Base-by-base conservation (phyloP, 2,797 vertebrate genomes). In the Champsocephalus esox region DNA sequence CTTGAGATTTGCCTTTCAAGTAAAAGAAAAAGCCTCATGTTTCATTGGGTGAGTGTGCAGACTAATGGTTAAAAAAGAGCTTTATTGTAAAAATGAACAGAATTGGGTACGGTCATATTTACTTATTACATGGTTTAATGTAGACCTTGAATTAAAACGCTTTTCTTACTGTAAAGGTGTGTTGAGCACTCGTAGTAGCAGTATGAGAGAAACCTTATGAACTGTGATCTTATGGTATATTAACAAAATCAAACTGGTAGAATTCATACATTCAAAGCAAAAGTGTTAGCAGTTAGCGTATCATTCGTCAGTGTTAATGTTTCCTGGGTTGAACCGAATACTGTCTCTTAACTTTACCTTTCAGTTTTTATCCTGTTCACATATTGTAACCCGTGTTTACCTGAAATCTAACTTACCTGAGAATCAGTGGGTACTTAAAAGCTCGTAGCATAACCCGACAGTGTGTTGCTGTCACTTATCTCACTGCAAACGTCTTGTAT, bases 161-260 rank as follows among this genome's bases (percentile, higher is more conserved):
- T 70, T 68, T 11, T 43, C 19, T 73, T 62, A 57, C 41, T 46
- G 55, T 70, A 59, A 9, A 43, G 38, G 19, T 75, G 55, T 63
- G 46, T 68, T 57, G 66, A 73, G 46, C 62, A 51, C 12, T 56
- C 50, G 60, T 73, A 51, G 12, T 12, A 64, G 24, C 11, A 57
- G 10, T 57, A 14, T 9, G 54, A 70, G 63, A 24, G 41, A 69
- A 69, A 56, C 65, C 34, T 67, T 44, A 71, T 46, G 56, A 75
- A 87, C 82, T 89, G 86, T 88, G 87, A 89, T 82, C 60, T 16
- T 32, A 2, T 44, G 77, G 70, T 75, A 88, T 90, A 86, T 81
- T 51, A 58, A 78, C 49, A 52, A 48, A 81, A 44, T 52, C 9
- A 41, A 68, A 62, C 64, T 21, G 43, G 70, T 71, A 19, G 52